Base-by-base conservation (phyloP, 2,888 invertebrate genomes). In the Cephus pygmeus region DNA sequence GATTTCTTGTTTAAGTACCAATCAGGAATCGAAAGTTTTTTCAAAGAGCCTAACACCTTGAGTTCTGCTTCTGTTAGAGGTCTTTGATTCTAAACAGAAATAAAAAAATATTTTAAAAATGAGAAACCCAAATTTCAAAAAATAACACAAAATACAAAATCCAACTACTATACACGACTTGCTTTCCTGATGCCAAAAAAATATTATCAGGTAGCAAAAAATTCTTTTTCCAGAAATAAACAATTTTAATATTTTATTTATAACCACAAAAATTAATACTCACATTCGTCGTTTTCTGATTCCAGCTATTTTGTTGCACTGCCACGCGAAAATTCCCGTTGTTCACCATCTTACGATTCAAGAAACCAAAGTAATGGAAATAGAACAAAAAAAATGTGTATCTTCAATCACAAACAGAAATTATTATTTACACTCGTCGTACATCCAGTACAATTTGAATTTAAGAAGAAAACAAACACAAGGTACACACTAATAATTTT, bases 1-100 rank as follows among this genome's bases (percentile, higher is more conserved):
- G 85, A 83, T 11, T 80, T 83, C 71, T 85, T 87, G 69, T 87
- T 85, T 33, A 85, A 69, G 68, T 87, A 87, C 88, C 89, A 90
- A 11, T 87, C 87, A 0, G 89, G 88, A 23, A 88, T 84, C 3
- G 86, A 80, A 0, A 89, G 79, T 31, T 81, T 85, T 76, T 87
- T 76, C 11, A 86, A 75, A n/a, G 85, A 87, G 40, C 79, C 81
- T 30, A 85, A 80, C 0, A 88, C 87, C 73, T 83, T 85, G 33
- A 86, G 15, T 80, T 89, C 88, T 0, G 86, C 82, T n/a, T 88
- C 89, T 3, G 86, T 84, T 4, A 85, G 76, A 34, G 81, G 76
- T 75, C 86, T 78, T 12, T 82, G 31, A 71, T 71, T 12, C 34
- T 71, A 71, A 34, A 71, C 31, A 34, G 6, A 71, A 71, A 31